Evolutionary conservation across 2,888 invertebrate genomes (phyloP).

Genomic region (Pheosia gnoma): DNA sequence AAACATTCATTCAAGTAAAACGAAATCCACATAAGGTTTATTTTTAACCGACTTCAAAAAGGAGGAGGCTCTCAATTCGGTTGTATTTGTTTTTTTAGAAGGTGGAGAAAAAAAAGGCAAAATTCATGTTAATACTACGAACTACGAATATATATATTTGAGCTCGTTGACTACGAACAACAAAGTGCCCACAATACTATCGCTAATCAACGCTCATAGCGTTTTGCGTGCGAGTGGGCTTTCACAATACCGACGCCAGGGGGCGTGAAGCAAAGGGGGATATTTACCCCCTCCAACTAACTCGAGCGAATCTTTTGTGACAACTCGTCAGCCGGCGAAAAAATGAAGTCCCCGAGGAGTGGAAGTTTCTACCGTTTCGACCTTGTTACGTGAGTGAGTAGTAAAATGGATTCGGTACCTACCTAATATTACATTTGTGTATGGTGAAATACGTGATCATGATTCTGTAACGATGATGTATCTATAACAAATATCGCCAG

Average conservation of each 20-base stretch:
- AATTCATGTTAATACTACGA: background rate
- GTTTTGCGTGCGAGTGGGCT: constrained; percentile 20
- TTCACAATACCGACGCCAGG: constrained; percentile 18
- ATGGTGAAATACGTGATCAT: background rate
- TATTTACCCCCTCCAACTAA: constrained; percentile 14
- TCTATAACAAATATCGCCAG: no score
- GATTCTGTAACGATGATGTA: no score
- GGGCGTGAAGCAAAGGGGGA: constrained; percentile 16
- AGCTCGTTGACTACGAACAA: background rate
- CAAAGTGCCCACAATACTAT: constrained; percentile 1
- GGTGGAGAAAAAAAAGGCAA: background rate
- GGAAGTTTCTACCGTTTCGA: constrained; percentile 32
- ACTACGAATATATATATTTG: background rate
- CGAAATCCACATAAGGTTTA: no score
- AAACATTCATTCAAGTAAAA: no score
- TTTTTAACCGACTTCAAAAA: no score
- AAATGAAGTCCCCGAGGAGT: constrained; percentile 15
- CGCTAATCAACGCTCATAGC: constrained; percentile 13
- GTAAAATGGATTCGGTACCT: background rate
- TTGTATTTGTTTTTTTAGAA: no score
- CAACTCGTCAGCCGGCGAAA: constrained; percentile 30
- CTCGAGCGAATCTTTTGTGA: constrained; percentile 29
- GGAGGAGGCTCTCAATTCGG: no score
- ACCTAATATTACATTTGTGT: background rate
- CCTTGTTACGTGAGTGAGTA: constrained; percentile 12